Conservation (phyloP, 2,888 invertebrate genomes). For the Melinaea menophilus region DNA sequence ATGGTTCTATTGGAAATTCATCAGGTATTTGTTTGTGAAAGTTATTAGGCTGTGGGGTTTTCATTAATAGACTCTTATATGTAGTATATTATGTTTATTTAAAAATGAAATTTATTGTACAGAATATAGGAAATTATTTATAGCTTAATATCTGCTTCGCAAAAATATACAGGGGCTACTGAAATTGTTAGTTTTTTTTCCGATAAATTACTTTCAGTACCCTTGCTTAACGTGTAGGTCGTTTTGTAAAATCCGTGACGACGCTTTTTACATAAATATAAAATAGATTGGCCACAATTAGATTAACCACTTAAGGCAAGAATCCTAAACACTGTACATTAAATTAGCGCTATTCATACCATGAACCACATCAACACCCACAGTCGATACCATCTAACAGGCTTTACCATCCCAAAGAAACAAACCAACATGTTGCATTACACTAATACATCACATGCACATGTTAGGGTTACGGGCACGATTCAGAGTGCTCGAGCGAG, state of each 20-base stretch:
- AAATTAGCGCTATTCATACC: conserved; percentile 30
- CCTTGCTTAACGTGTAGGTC: conserved; percentile 35
- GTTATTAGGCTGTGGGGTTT: conserved; percentile 57
- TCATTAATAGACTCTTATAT: conserved; percentile 20
- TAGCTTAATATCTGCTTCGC: conserved; percentile 44
- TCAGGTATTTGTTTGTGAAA: conserved; percentile 67
- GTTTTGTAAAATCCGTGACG: conserved; percentile 43
- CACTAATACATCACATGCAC: conserved; percentile 56
- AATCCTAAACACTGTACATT: conserved; percentile 29
- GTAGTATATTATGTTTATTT: conserved; percentile 7
- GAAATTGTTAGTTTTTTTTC: conserved; percentile 35
- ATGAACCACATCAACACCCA: conserved; percentile 40
- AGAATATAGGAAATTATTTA: conserved; percentile 21
- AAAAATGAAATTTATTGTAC: conserved; percentile 27
- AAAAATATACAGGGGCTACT: conserved; percentile 31
- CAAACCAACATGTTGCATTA: conserved; percentile 39
- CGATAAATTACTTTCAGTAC: conserved; percentile 32
- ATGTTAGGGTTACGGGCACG: conserved; percentile 71
- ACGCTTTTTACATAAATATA: conserved; percentile 31
- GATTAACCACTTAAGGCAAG: conserved; percentile 33
- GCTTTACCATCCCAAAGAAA: conserved; percentile 37
- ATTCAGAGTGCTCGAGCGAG: conserved; percentile 69
- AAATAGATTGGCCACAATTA: conserved; percentile 35
- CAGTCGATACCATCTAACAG: conserved; percentile 41
- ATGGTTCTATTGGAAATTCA: conserved; percentile 72